Base-by-base conservation (phyloP, 2,113 vertebrate species). In the Cavia aperea region DNA sequence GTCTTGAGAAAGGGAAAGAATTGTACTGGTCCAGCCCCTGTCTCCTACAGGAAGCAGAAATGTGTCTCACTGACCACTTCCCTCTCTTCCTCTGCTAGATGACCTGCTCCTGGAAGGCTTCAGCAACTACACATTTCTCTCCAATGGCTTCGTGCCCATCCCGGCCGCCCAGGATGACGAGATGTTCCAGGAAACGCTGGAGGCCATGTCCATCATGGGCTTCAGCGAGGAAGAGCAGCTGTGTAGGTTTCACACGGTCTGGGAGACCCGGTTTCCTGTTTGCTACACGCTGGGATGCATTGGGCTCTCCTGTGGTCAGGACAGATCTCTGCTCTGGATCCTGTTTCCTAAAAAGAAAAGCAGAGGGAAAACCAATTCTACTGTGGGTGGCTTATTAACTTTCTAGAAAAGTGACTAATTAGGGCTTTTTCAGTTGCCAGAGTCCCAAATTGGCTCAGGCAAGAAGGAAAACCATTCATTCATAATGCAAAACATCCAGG, bases 151-250 rank as follows among this genome's bases (percentile, higher is more conserved):
- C 0, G 98, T 99, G 91, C 98, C 98, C 90, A 98, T 99, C 91
- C 98, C 99, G 0, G 98, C 98, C 3, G 98, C 99, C 94, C 97
- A 99, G 97, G 99, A 99, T 2, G 98, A 98, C 0, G 98, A 99
- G 97, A 98, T 99, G 98, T 99, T 99, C 88, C 96, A 95, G 0
- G 99, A 99, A 95, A 99, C 99, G 0, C 92, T 99, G 96, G 99
- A 99, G 96, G 99, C 99, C 94, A 99, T 99, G 99, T 97, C 18
- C 62, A 99, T 99, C 96, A 99, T 99, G 98, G 99, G 99, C 87
- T 99, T 99, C 97, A 98, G 1, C 0, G 98, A 99, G 7, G 99
- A 99, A 3, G 99, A 99, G 84, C 98, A 98, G 95, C 93, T 92
- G 58, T 95, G 99, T 99, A 97, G 96, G 97, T 70, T 77, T 7